Percentiles rank a stretch among this genome's conserved stretches.
These are phyloP conservation scores for Glyphotaelius pellucidus DNA, from an alignment of 2,888 invertebrate species.

Conservation along the genomic window DNA sequence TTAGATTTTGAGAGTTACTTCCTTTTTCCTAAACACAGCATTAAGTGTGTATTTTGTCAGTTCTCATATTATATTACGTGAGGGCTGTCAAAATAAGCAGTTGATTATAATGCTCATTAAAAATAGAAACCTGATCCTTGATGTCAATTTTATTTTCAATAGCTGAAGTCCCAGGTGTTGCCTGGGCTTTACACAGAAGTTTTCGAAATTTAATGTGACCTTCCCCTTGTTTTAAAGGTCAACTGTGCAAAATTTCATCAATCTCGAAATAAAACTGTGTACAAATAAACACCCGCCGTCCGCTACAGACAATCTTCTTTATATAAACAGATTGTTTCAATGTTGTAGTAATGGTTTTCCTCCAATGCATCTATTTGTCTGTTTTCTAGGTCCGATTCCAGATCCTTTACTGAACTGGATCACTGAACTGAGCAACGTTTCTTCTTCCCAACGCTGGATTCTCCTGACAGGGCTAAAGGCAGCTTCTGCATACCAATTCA, in stretches of 20 bases:
- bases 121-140: neutral
- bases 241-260: no score
- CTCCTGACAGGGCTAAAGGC: constrained; percentile 92
- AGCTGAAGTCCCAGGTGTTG: no score
- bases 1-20: no score
- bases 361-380: neutral
- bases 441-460: constrained; percentile 87
- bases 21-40: no score
- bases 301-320: no score
- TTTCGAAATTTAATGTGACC: no score
- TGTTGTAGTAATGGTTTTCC: neutral
- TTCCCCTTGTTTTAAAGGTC: no score
- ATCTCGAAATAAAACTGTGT: no score
- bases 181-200: no score
- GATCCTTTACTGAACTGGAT: constrained; percentile 93
- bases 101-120: neutral
- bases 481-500: constrained; percentile 96
- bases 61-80: neutral
- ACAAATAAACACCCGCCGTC: no score
- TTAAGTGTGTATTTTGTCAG: no score
- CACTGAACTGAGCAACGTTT: constrained; percentile 91
- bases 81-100: neutral
- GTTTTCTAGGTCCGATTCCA: constrained; percentile 85
- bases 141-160: constrained; percentile 6
- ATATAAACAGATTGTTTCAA: neutral